phyloP scores from a whole-genome alignment of 2,113 vertebrate species.

The Cacatua alba region DNA sequence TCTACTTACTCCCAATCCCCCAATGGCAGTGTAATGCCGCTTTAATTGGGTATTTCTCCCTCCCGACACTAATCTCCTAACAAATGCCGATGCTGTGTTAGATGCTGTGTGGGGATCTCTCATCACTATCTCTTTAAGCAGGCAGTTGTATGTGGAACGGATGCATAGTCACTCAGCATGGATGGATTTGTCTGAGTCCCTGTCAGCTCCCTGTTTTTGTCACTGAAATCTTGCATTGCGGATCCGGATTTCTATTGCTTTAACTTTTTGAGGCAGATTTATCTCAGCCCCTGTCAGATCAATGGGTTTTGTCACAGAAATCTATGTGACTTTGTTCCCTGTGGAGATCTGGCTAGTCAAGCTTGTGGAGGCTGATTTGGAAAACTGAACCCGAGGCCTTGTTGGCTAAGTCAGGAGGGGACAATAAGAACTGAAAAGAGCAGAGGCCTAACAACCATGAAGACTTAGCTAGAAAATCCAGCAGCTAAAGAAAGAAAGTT shows the following conservation, averaged over 20 bases:
- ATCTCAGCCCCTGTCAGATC: slow-evolving; percentile 63
- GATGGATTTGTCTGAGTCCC: slow-evolving; percentile 68
- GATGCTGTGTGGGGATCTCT: slow-evolving; percentile 68
- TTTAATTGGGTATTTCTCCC: slow-evolving; percentile 65
- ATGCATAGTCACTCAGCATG: slow-evolving; percentile 50
- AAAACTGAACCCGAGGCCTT: not conserved
- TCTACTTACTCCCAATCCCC: slow-evolving; percentile 36
- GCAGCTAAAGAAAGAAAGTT: not conserved
- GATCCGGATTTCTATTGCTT: slow-evolving; percentile 50
- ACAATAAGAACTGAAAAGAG: not conserved
- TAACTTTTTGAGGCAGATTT: slow-evolving; percentile 58
- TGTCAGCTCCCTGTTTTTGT: slow-evolving; percentile 58
- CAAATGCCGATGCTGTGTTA: slow-evolving; percentile 27
- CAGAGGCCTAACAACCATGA: not conserved
- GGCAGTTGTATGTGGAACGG: slow-evolving; percentile 43
- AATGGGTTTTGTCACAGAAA: slow-evolving; percentile 58
- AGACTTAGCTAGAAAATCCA: not conserved
- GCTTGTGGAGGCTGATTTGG: slow-evolving; percentile 26
- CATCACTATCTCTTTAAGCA: slow-evolving; percentile 59
- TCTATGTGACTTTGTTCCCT: slow-evolving; percentile 58
- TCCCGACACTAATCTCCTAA: slow-evolving; percentile 67
- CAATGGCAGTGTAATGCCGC: slow-evolving; percentile 47
- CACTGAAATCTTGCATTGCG: slow-evolving; percentile 43
- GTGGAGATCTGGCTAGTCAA: slow-evolving; percentile 49
- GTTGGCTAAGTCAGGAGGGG: not conserved